Base-by-base conservation (phyloP, 2,797 vertebrate species). In the Characodon lateralis region DNA sequence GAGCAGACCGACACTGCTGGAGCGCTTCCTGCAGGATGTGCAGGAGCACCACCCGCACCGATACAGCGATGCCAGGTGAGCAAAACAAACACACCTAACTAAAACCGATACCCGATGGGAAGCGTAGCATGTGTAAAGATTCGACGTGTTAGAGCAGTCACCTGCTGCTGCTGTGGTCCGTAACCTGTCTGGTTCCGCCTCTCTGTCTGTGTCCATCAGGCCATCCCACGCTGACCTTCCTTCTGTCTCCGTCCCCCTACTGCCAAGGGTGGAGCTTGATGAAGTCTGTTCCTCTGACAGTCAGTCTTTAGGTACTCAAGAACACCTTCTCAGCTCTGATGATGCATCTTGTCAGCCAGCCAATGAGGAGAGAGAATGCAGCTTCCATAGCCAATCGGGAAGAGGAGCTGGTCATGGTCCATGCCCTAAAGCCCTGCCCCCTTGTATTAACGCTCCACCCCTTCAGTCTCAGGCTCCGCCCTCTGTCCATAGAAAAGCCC, bases 21-120 rank as follows among this genome's bases (percentile, higher is more conserved):
- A 99, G 13, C 96, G 98, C 77, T 99, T 99, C 85, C 93, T 99
- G 71, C 95, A 97, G 77, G 98, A 99, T 41, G 98, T 99, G 39
- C 89, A 97, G 51, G 93, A 92, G 39, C 96, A 99, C 88, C 97
- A 98, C 92, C 97, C 98, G 0, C 92, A 96, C 86, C 91, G 83
- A 89, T 97, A 96, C 83, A 90, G 93, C 4, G 97, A 97, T 77
- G 89, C 84, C 92, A 96, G 96, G 97, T 99, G 94, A 24, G 16
- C 3, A 10, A 31, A 87, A 51, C 12, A 74, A 77, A 71, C 31
- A 3, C 35, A 71, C 50, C 41, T 8, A 28, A 35, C 59, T 70
- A 66, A 24, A 0, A 14, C 70, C 77, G 18, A 6, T 68, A 26
- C 51, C 46, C 10, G 48, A 10, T 13, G 12, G 10, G 13, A 48